Evolutionary conservation across 2,888 invertebrate species (phyloP), one percentile per base, ranked within the genome.

Genomic region (Parnassius orleans): DNA sequence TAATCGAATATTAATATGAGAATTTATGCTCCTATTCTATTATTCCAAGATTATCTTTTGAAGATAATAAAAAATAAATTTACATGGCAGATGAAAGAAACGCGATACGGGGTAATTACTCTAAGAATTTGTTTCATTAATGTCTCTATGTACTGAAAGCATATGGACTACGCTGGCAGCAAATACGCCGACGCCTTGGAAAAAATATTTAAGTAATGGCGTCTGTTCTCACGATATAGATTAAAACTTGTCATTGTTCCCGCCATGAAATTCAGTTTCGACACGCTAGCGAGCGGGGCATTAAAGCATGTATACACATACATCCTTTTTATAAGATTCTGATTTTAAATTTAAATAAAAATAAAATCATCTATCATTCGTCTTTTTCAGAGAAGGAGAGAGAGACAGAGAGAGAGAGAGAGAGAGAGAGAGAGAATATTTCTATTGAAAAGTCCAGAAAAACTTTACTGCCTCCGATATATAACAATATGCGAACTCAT

Each of bases 1-100:
- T 57, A 51, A 62, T 62, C 46, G 43, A 54, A 58, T 54, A 33
- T 33, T 33, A 59, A 51, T 46, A 59, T 59, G 58, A 51, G 58
- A 63, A 46, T 54, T 52, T 48, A 11, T 47, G 46, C 11, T 33
- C 11, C 9, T 10, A 14, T 53, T 44, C 44, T 57, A 47, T 57
- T 53, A 59, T 63, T 46, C 55, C 58, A 53, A 58, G 50, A 47
- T 33, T 44, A 57, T 64, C 57, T 54, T 46, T 43, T 52, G 42
- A 10, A 14, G 50, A 48, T 53, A 15, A 47, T 15, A 60, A 52
- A 56, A 60, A 56, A 41, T 19, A 43, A 12, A 52, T 66, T 64
- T 64, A 60, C 60, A 62, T 59, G 46, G 57, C 48, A 11, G 14
- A 43, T 51, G 14, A 3, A 9, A 55, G 11, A 44, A 46, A 11